A percentile compares a stretch with the other conserved stretches of the same genome.
phyloP scores from a whole-genome alignment of 1,140 invertebrate genomes.

The Oscheius sp. region DNA sequence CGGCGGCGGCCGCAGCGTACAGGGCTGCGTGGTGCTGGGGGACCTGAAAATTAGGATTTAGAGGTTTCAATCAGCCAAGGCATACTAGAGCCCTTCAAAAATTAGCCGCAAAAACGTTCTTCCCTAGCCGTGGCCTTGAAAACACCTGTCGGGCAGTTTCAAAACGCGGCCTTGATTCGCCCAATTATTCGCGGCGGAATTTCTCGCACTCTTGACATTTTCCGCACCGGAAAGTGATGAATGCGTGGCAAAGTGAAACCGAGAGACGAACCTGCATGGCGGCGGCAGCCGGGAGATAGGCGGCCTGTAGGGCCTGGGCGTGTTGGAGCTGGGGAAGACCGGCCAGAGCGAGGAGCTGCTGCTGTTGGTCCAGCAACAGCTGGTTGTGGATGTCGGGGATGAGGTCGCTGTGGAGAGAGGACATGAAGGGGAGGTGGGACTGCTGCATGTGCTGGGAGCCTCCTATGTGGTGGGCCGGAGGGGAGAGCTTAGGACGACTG shows the following conservation, averaged over 20 bases:
- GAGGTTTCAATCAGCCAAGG: no score
- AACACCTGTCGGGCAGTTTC: no score
- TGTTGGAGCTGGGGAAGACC: conserved; percentile 61
- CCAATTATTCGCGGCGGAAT: no score
- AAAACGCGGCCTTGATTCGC: no score
- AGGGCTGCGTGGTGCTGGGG: conserved; percentile 21
- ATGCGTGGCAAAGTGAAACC: background rate
- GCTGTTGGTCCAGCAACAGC: conserved; percentile 34
- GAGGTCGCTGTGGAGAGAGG: conserved; percentile 31
- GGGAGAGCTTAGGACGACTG: conserved; percentile 86
- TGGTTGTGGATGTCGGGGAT: conserved; percentile 28
- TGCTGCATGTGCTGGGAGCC: conserved; percentile 27
- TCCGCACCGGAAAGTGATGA: no score
- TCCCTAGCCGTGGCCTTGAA: no score
- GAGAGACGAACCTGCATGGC: conserved; percentile 17
- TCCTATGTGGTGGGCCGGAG: conserved; percentile 43
- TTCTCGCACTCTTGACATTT: no score
- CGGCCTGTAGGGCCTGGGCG: conserved; percentile 18
- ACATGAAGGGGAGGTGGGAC: background rate
- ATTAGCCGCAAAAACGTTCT: no score
- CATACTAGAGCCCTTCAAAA: no score
- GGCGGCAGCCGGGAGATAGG: conserved; percentile 33
- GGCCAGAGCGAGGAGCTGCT: conserved; percentile 69
- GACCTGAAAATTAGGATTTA: background rate
- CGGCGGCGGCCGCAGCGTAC: conserved; percentile 12